Conservation (phyloP, 2,888 invertebrate species). For the Anaspis maculata region DNA sequence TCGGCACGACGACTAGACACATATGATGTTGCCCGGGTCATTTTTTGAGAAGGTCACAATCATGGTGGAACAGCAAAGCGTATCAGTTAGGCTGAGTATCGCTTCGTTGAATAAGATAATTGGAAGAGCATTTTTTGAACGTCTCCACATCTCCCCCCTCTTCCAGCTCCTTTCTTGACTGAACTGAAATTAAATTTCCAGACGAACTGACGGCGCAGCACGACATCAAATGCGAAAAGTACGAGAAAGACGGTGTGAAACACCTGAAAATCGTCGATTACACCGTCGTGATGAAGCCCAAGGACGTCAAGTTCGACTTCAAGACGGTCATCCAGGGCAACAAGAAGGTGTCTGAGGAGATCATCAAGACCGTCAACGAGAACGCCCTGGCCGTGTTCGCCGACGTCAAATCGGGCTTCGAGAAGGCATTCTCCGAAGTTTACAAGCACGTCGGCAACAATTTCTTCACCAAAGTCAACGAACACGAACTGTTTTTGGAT, state of each 20-base stretch:
- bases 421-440: constrained; percentile 16
- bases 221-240: constrained; percentile 19
- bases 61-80: too few species aligned
- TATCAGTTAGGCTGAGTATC: too few species aligned
- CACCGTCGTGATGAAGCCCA: constrained; percentile 10
- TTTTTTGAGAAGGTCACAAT: too few species aligned
- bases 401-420: constrained; percentile 23
- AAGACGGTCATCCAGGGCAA: constrained; percentile 25
- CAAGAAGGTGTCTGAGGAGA: constrained; percentile 20
- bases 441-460: constrained; percentile 18
- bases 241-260: constrained; percentile 21
- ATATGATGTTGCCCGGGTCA: too few species aligned
- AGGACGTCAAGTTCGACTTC: constrained; percentile 11
- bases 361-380: constrained; percentile 23
- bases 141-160: too few species aligned
- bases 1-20: too few species aligned
- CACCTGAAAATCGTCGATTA: constrained; percentile 18
- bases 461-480: constrained; percentile 23
- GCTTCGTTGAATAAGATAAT: too few species aligned
- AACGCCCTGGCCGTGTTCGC: constrained; percentile 22
- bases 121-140: too few species aligned
- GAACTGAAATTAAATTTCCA: too few species aligned
- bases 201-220: constrained; percentile 17
- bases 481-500: constrained; percentile 22
- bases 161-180: too few species aligned